Evolutionary conservation across 2,888 invertebrate species (phyloP), one percentile per base, ranked within the genome.

Genomic region (Campoletis raptor): DNA sequence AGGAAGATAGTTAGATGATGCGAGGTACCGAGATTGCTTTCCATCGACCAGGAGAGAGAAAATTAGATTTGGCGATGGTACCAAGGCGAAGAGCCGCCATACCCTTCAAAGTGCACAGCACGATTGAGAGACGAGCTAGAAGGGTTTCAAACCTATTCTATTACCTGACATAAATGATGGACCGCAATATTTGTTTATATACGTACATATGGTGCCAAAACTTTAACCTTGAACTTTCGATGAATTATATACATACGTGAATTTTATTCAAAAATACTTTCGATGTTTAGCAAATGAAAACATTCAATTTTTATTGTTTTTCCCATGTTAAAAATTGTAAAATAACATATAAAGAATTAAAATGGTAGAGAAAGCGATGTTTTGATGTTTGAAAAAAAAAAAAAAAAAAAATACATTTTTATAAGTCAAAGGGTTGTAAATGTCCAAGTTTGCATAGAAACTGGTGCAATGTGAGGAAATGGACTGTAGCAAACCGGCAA

Each of bases 1-100:
- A 54, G 24, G 36, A 30, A 30, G 70, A 30, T n/a, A 42, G 40
- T 52, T 61, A 42, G 57, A 74, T 67, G 69, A 45, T 61, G 70
- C n/a, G 77, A 36, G 79, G 77, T 67, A 83, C 81, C 81, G 78
- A 79, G 82, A 88, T 82, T 83, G 87, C 82, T 81, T 86, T 77
- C 81, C 77, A 81, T 86, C 84, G 84, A 84, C 84, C 78, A 79
- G 79, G 52, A 80, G 85, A 85, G 87, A 85, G 87, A 85, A 89
- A 89, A 89, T 89, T 89, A 88, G 88, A 88, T 89, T 88, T 87
- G 57, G 40, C 83, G 77, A 81, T 77, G 85, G 83, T 57, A 69
- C 52, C 54, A 40, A 81, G 83, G 77, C 36, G 48, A 73, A 66
- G 48, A 52, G 69, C 69, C 18, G 72, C 36, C 72, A 48, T 83